These are phyloP conservation scores for Atractosteus spatula DNA, from an alignment of 2,113 vertebrate genomes.

Conservation along the genomic window DNA sequence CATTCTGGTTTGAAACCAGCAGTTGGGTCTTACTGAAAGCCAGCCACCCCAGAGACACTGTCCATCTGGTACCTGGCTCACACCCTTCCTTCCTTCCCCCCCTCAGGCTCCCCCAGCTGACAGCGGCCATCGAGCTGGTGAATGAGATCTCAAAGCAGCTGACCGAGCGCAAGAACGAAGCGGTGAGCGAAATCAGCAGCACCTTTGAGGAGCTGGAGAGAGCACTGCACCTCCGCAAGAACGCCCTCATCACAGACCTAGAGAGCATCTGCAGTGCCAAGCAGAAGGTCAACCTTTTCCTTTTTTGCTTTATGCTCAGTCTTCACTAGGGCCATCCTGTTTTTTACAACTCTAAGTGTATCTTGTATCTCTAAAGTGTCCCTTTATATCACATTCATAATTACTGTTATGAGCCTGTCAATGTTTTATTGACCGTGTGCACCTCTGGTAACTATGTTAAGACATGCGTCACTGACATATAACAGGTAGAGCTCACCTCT, in stretches of 20 bases:
- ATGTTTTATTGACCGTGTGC: no score
- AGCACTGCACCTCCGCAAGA: constrained; percentile 81
- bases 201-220: constrained; percentile 88
- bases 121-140: constrained; percentile 82
- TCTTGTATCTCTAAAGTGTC: no score
- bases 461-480: no score
- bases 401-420: no score
- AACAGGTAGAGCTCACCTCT: no score
- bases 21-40: no score
- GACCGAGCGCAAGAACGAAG: constrained; percentile 78
- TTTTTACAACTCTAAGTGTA: no score
- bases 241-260: constrained; percentile 77
- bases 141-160: constrained; percentile 87
- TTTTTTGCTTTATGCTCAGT: neutral
- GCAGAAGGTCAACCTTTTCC: constrained; percentile 74
- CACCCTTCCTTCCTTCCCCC: neutral
- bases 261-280: constrained; percentile 78
- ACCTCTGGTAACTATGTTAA: no score
- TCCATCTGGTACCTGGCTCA: neutral
- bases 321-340: no score
- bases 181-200: constrained; percentile 76
- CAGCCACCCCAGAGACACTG: no score
- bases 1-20: no score
- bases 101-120: constrained; percentile 83
- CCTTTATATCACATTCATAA: no score